Conservation (phyloP, 2,113 vertebrate genomes). For the Edolisoma coerulescens region DNA sequence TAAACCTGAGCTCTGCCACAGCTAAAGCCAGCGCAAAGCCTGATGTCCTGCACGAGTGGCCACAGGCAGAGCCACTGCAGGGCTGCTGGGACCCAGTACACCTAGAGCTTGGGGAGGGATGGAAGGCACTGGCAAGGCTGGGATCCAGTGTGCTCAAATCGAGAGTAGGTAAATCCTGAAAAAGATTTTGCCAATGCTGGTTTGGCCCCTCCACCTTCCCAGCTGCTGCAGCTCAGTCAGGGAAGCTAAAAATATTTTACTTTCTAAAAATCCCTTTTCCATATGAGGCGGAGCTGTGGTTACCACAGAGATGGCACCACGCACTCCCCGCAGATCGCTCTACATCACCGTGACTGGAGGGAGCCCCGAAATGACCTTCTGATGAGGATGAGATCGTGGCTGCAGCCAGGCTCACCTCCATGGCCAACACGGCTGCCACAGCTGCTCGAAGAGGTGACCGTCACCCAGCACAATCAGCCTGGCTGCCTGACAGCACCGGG, state of each 20-base stretch:
- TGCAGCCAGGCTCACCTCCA: background rate
- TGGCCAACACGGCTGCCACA: accelerated
- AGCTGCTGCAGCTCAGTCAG: background rate
- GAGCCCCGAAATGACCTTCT: accelerated
- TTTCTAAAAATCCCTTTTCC: background rate
- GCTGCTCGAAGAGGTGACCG: accelerated
- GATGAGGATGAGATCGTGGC: accelerated
- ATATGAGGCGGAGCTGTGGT: background rate
- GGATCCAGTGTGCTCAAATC: accelerated
- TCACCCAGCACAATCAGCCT: accelerated
- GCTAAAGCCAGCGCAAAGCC: background rate
- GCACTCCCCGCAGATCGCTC: accelerated
- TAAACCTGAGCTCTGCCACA: background rate
- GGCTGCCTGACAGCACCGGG: accelerated
- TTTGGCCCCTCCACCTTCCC: background rate
- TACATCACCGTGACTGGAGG: accelerated
- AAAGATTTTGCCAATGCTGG: background rate
- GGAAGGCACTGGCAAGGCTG: background rate
- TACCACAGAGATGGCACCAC: background rate
- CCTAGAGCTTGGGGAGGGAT: accelerated
- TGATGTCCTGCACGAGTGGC: background rate
- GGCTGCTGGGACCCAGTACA: accelerated
- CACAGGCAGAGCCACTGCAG: background rate
- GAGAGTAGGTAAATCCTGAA: accelerated
- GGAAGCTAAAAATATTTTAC: background rate